Conservation (phyloP, 2,888 invertebrate genomes). For the Synergus laeviventris region DNA sequence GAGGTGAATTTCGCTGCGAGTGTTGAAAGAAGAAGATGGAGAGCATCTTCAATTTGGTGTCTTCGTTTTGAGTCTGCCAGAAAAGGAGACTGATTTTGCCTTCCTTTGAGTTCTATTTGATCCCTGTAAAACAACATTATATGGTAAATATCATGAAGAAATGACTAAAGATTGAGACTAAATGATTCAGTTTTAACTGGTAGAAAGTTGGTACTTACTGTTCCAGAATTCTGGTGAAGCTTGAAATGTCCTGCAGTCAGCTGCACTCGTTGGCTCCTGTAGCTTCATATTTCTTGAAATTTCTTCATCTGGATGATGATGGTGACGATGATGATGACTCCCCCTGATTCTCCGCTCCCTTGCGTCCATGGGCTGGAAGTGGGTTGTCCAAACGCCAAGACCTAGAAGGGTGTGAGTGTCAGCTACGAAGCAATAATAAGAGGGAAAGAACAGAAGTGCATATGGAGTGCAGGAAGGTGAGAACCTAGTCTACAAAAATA, state of each 20-base stretch:
- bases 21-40: not conserved
- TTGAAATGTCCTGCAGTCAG: slow-evolving; percentile 17
- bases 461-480: slow-evolving; percentile 23
- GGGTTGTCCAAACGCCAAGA: slow-evolving; percentile 53
- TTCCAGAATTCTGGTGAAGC: slow-evolving; percentile 26
- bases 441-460: slow-evolving; percentile 40
- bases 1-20: not conserved
- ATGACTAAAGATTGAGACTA: not conserved
- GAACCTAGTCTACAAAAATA: slow-evolving; percentile 26
- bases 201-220: not conserved
- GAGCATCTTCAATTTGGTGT: slow-evolving; percentile 8
- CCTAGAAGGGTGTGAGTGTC: slow-evolving; percentile 74
- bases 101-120: slow-evolving; percentile 26
- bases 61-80: slow-evolving; percentile 17
- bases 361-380: slow-evolving; percentile 47
- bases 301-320: slow-evolving; percentile 24
- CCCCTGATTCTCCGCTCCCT: slow-evolving; percentile 44
- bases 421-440: slow-evolving; percentile 69
- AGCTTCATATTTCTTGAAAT: slow-evolving; percentile 2
- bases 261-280: slow-evolving; percentile 27
- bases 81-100: not conserved
- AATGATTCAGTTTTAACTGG: not conserved
- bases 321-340: slow-evolving; percentile 33
- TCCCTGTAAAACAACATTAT: not conserved
- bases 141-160: not conserved